Base-by-base conservation (phyloP, 2,888 invertebrate genomes). In the Chloromyia formosa region DNA sequence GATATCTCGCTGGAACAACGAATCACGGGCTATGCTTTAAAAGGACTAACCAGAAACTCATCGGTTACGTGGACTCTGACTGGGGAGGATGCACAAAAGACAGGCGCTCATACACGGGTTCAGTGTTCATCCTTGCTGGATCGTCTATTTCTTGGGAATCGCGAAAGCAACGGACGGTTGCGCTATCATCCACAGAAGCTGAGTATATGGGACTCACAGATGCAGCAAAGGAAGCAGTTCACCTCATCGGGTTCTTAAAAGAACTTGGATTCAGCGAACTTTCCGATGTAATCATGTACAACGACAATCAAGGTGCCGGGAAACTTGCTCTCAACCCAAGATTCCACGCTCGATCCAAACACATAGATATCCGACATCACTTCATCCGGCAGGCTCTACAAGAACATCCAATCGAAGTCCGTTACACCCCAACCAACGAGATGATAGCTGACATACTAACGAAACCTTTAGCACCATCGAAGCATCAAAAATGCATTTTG, bases 1-100 rank as follows among this genome's bases (percentile, higher is more conserved):
- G 77, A n/a, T 78, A 78, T 18, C 60, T 78, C n/a, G 77, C 74
- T 27, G 76, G 75, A 4, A 79, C 77, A 14, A 7, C 71, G 0
- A 49, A 74, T n/a, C 68, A 75, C 27, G 69, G 53, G 12, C 14
- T 53, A 16, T 14, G 53, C 53, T 16, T 14, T 10, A 16, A 3
- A 16, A 53, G 9, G 12, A 14, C 27, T 35, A 35, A 35, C 7
- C 27, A 7, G 27, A 35, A 35, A 35, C 27, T 35, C 27, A 35
- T 35, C 27, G 27, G 27, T 7, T 35, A 35, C 27, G 27, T 35
- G 7, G 27, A 35, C 27, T 35, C 27, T 35, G 18, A 20, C 60
- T 60, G 60, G 60, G 60, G 60, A 60, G 23, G 23, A 20, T 60
- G 60, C 60, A 20, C n/a, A 14, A 62, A 62, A 5, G 62, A 62